Conservation (phyloP, 92 coral and sea anemone genomes). For the Meandrina meandrites region DNA sequence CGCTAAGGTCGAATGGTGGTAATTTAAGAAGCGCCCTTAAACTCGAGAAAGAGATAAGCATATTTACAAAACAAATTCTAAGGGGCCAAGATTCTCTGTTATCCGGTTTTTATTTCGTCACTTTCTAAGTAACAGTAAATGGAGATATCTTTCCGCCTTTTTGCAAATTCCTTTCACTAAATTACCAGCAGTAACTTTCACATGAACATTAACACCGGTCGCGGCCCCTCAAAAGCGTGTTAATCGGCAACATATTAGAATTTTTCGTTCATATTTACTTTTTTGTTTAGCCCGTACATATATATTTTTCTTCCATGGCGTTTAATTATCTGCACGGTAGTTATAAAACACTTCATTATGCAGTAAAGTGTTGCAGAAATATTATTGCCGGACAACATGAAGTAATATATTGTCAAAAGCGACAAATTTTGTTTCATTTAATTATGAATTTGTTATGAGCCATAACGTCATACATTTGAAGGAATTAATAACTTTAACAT, state of each 20-base stretch:
- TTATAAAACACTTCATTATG: constrained; percentile 10
- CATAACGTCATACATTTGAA: neutral
- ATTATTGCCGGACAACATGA: neutral
- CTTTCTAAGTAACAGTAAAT: neutral
- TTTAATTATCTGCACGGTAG: constrained; percentile 5
- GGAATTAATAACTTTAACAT: too few relatives aligned
- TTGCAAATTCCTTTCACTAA: constrained; percentile 5
- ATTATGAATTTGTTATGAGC: neutral
- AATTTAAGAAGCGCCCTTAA: constrained; percentile 23
- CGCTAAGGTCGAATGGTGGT: neutral
- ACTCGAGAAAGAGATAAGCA: constrained; percentile 13
- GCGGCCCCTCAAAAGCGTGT: constrained; percentile 21
- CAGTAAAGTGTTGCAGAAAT: neutral
- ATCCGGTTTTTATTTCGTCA: constrained; percentile 26
- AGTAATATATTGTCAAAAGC: neutral
- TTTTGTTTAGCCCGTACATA: neutral
- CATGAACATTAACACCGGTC: neutral
- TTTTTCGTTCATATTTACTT: constrained; percentile 1
- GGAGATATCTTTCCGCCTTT: constrained; percentile 1
- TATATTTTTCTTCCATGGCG: neutral
- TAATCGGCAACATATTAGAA: neutral
- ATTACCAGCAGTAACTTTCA: neutral
- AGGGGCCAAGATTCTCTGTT: constrained; percentile 29
- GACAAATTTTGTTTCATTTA: neutral
- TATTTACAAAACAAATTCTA: constrained; percentile 37